A percentile compares a stretch with the other conserved stretches of the same genome.
These are phyloP conservation scores for Sisyra nigra DNA, from an alignment of 2,888 invertebrate species.

Conservation along the genomic window DNA sequence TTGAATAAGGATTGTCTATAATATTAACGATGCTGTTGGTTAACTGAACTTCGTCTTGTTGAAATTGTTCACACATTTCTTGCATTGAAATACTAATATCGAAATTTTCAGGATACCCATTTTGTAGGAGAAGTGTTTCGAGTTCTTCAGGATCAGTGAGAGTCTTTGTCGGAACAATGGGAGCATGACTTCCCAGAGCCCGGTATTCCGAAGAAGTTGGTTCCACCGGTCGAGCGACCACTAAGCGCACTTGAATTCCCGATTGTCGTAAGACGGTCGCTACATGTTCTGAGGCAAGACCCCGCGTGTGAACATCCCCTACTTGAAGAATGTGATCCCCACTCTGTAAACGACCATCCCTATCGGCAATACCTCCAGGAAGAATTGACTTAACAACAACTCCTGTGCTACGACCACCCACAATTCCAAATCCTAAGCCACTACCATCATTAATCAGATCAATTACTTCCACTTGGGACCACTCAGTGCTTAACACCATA, in stretches of 20 bases:
- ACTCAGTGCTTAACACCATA: conserved; percentile 91
- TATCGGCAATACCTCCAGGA: conserved; percentile 93
- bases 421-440: conserved; percentile 95
- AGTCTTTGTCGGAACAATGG: conserved; percentile 83
- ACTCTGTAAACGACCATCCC: conserved; percentile 86
- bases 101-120: conserved; percentile 26
- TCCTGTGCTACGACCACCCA: conserved; percentile 94
- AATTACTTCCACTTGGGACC: conserved; percentile 99
- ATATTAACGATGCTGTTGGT: neutral
- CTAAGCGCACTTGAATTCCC: conserved; percentile 59
- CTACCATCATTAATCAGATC: conserved; percentile 95
- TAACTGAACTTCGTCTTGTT: neutral
- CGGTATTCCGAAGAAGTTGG: conserved; percentile 54
- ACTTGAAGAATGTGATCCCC: conserved; percentile 97
- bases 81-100: neutral
- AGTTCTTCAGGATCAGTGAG: conserved; percentile 83
- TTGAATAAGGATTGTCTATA: neutral
- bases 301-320: conserved; percentile 84
- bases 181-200: conserved; percentile 56
- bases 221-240: conserved; percentile 86
- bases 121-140: conserved; percentile 67
- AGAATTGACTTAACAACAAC: conserved; percentile 96
- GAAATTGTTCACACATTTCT: conserved; percentile 1
- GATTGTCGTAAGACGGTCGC: conserved; percentile 61
- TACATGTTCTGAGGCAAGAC: conserved; percentile 91